Conservation (phyloP, 1,140 invertebrate genomes). For the Dendrolimus kikuchii region DNA sequence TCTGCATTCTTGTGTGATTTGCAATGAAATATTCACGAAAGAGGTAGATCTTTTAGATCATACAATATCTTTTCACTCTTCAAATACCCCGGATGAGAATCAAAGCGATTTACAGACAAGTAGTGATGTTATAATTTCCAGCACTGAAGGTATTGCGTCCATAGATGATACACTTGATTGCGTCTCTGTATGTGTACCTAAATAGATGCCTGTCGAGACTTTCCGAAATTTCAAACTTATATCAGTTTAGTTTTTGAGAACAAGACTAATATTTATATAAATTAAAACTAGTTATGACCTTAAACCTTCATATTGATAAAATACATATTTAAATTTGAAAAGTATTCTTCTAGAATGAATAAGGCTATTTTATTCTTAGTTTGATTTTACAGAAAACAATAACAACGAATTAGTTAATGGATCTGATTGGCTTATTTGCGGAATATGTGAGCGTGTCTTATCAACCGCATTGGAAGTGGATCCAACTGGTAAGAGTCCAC, state of each 20-base stretch:
- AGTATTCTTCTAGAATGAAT: neutral
- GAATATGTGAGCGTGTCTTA: conserved; percentile 48
- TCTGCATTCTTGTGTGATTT: conserved; percentile 53
- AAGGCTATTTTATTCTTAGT: conserved; percentile 7
- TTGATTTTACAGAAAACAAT: conserved; percentile 17
- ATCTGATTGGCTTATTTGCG: conserved; percentile 52
- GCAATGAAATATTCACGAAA: conserved; percentile 58
- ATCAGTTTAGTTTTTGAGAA: no score
- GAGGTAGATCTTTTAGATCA: conserved; percentile 59
- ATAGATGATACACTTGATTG: no score
- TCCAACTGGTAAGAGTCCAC: conserved; percentile 27
- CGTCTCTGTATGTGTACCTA: no score
- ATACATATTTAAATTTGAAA: conserved; percentile 2
- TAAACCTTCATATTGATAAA: neutral
- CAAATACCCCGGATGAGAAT: conserved; percentile 17
- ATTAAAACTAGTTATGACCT: no score
- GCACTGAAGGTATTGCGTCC: no score
- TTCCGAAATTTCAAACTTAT: no score
- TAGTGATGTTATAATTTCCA: no score
- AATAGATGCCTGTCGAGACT: no score
- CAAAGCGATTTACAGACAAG: no score
- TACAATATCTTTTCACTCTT: conserved; percentile 49
- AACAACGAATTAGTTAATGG: conserved; percentile 29
- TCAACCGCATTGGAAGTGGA: conserved; percentile 48
- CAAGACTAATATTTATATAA: no score